phyloP scores from a whole-genome alignment of 2,888 invertebrate species.

The Hanleya hanleyi region DNA sequence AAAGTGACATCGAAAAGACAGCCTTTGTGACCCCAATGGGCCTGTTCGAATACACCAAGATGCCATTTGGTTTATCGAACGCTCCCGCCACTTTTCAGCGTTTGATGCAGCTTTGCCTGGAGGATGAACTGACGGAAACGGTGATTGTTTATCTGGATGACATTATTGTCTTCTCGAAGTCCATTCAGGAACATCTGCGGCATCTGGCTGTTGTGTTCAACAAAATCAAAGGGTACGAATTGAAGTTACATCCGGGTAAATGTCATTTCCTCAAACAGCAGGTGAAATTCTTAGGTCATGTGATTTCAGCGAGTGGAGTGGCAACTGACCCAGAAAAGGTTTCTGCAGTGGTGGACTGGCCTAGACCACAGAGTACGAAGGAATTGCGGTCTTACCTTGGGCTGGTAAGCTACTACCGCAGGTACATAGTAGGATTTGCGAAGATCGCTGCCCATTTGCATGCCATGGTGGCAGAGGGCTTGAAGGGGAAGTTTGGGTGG shows the following conservation, averaged over 20 bases:
- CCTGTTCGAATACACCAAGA: neutral
- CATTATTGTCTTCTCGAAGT: neutral
- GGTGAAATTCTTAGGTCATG: conserved; percentile 17
- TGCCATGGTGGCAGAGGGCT: too few species aligned
- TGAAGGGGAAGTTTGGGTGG: too few species aligned
- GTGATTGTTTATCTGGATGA: neutral
- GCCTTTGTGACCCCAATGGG: neutral
- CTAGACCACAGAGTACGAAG: neutral
- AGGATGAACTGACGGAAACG: neutral
- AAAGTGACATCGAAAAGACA: neutral
- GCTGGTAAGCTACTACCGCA: too few species aligned
- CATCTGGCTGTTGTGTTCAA: neutral
- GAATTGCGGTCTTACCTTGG: too few species aligned
- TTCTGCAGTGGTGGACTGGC: neutral
- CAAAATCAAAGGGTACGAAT: neutral
- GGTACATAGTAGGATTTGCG: too few species aligned
- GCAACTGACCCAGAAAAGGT: neutral
- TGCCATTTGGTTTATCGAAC: neutral
- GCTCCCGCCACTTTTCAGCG: neutral
- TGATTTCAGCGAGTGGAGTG: conserved; percentile 1
- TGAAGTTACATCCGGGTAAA: conserved; percentile 11
- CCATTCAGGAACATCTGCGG: neutral
- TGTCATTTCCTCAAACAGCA: conserved; percentile 17
- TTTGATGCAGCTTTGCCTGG: neutral
- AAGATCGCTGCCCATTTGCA: too few species aligned